Evolutionary conservation across 2,113 vertebrate species (phyloP).

Genomic region (Columba livia): DNA sequence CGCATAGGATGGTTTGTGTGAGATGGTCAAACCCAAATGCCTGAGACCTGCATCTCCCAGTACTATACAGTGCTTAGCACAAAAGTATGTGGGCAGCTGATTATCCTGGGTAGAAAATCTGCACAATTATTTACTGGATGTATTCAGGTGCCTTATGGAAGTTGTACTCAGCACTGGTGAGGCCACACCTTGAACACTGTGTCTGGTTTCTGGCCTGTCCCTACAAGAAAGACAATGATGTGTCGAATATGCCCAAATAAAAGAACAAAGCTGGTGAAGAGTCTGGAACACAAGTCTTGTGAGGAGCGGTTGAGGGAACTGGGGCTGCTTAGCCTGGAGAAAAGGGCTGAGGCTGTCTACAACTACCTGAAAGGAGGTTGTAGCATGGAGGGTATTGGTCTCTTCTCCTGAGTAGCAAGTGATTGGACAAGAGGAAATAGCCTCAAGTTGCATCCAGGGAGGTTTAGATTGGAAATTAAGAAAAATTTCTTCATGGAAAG

Average conservation of each 20-base stretch:
- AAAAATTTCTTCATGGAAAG: neutral
- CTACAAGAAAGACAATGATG: fast-evolving
- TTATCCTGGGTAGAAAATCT: neutral
- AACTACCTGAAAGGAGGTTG: neutral
- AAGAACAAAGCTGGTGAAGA: fast-evolving
- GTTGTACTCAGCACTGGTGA: neutral
- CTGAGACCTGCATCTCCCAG: neutral
- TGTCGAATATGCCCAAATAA: fast-evolving
- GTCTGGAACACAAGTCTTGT: fast-evolving
- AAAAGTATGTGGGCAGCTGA: neutral
- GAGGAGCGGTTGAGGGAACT: neutral
- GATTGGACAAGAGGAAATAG: neutral
- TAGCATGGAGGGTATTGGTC: too few species aligned
- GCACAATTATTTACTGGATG: neutral
- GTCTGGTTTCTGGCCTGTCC: neutral
- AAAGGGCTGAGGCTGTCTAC: neutral
- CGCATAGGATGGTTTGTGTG: neutral
- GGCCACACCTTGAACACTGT: fast-evolving
- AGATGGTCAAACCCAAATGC: neutral
- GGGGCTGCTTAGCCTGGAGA: neutral
- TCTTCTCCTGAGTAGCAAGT: neutral
- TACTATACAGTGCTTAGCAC: neutral
- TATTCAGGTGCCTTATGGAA: neutral
- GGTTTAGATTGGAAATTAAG: neutral
- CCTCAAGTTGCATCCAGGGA: neutral